phyloP scores from a whole-genome alignment of 2,797 vertebrate genomes.

The Bryconaethiops microstoma region DNA sequence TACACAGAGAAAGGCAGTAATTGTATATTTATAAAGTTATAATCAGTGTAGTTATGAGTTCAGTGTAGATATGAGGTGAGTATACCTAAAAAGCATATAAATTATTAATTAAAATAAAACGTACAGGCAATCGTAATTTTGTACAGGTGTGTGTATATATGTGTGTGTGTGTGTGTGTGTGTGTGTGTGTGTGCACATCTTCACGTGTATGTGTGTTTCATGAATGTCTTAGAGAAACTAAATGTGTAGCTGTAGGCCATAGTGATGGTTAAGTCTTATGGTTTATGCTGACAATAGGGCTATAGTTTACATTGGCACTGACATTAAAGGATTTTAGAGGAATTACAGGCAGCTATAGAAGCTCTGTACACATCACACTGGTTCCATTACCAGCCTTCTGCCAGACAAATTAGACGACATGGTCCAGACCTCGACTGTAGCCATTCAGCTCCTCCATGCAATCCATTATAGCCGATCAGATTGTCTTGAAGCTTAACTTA shows the following conservation, averaged over 20 bases:
- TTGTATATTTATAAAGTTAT: no score
- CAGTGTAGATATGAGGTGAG: no score
- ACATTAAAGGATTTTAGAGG: constrained; percentile 57
- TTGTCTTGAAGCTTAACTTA: neutral
- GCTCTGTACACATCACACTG: constrained; percentile 47
- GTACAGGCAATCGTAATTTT: no score
- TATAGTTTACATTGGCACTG: constrained; percentile 51
- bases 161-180: neutral
- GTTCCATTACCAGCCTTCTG: constrained; percentile 41
- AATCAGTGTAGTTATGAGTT: no score
- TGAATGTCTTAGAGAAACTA: constrained; percentile 33
- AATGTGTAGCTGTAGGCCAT: constrained; percentile 41
- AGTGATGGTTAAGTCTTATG: constrained; percentile 42
- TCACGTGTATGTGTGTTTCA: constrained; percentile 1
- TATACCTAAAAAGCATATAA: no score
- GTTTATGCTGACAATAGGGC: constrained; percentile 50
- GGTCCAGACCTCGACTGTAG: constrained; percentile 20
- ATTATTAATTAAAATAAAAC: no score
- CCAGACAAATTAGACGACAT: constrained; percentile 38
- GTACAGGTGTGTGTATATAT: no score
- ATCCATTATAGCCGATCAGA: neutral
- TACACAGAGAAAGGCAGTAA: no score
- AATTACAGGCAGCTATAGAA: constrained; percentile 51
- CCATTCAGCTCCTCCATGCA: constrained; percentile 10
- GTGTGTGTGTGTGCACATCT: neutral